These are phyloP conservation scores for Eubasilissa splendida DNA, from an alignment of 2,888 invertebrate species.

Conservation along the genomic window DNA sequence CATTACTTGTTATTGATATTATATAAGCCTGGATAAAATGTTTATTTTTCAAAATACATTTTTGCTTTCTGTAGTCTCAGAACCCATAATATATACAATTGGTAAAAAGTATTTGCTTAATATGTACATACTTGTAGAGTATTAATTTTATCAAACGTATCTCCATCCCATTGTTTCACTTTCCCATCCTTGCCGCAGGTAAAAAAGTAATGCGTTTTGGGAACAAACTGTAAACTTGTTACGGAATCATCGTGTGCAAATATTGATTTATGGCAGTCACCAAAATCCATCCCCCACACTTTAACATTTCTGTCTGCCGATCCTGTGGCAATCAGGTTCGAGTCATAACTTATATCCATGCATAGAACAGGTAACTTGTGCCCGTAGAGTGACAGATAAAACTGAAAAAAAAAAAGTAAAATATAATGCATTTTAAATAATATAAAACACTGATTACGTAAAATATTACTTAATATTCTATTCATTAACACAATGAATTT, in stretches of 20 bases:
- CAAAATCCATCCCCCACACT: slow-evolving; percentile 99
- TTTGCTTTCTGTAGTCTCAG: no score
- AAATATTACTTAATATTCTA: no score
- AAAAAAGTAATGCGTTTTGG: slow-evolving; percentile 94
- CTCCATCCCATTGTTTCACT: slow-evolving; percentile 98
- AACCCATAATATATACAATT: no score
- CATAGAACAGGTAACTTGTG: slow-evolving; percentile 96
- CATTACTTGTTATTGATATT: no score
- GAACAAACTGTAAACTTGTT: slow-evolving; percentile 90
- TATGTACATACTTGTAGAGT: slow-evolving; percentile 79
- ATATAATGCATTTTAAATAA: no score
- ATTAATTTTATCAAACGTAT: slow-evolving; percentile 91
- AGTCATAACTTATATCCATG: slow-evolving; percentile 94
- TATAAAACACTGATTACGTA: no score
- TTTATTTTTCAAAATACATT: no score
- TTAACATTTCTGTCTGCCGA: slow-evolving; percentile 96
- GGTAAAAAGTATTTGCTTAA: no score
- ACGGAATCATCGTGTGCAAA: slow-evolving; percentile 98
- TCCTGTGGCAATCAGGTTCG: slow-evolving; percentile 90
- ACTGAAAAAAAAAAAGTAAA: slow-evolving; percentile 71
- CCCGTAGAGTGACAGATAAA: slow-evolving; percentile 94
- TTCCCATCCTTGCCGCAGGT: slow-evolving; percentile 94
- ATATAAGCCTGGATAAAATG: no score
- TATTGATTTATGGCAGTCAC: slow-evolving; percentile 96
- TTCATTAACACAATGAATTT: no score